Evolutionary conservation across 1,140 invertebrate genomes (phyloP).

Genomic region (Gryon sp.): DNA sequence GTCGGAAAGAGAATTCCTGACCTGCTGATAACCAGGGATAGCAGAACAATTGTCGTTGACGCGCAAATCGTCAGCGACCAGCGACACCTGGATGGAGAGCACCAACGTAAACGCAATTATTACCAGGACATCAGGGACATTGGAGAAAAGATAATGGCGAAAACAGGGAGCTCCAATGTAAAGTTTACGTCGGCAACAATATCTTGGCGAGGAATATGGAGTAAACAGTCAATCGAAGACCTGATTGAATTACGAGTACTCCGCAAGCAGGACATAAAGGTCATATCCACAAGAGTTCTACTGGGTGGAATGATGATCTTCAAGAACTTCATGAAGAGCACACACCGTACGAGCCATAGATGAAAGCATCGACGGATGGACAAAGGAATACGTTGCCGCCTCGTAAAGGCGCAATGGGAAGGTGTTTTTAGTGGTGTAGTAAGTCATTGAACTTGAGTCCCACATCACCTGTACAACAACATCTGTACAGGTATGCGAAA

Average conservation of each 20-base stretch:
- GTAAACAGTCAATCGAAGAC: neutral
- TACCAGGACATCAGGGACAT: neutral
- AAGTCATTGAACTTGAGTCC: too few species aligned
- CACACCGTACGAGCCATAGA: neutral
- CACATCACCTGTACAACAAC: too few species aligned
- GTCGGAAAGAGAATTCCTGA: neutral
- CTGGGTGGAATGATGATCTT: neutral
- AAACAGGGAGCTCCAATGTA: neutral
- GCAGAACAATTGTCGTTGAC: neutral
- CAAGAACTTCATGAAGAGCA: neutral
- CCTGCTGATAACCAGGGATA: neutral
- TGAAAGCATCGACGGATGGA: neutral
- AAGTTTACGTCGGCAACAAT: neutral
- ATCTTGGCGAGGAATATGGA: neutral
- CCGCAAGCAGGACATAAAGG: neutral
- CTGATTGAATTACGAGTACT: conserved; percentile 2
- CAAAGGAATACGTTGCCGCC: neutral
- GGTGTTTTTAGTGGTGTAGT: too few species aligned
- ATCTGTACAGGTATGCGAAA: too few species aligned
- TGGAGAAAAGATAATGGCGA: neutral
- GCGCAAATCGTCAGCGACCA: neutral
- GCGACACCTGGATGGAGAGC: neutral
- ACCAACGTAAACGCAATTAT: neutral
- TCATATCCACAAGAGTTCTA: neutral
- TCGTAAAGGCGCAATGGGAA: conserved; percentile 7